Evolutionary conservation across 1,140 invertebrate species (phyloP).

Genomic region (Nephila pilipes): DNA sequence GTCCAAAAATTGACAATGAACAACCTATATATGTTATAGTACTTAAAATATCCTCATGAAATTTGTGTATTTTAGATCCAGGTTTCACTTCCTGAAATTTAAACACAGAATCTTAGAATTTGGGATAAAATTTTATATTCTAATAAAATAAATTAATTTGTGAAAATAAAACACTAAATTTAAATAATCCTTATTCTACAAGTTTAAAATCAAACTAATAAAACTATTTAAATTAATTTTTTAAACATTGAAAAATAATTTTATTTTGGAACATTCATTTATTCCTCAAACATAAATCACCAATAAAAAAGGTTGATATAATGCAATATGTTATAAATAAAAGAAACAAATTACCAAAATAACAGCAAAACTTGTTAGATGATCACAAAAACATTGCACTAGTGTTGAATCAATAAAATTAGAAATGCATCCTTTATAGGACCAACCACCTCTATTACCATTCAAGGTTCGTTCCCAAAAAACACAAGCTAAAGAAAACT

Average conservation of each 20-base stretch:
- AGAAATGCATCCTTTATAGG: conserved; percentile 35
- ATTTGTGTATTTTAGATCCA: background rate
- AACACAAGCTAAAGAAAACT: background rate
- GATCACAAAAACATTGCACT: conserved; percentile 36
- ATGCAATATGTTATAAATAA: no score
- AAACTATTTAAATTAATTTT: no score
- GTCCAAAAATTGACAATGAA: conserved; percentile 81
- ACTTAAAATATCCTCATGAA: conserved; percentile 78
- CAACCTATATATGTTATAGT: conserved; percentile 83
- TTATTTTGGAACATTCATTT: no score
- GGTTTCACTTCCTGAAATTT: background rate
- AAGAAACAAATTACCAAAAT: conserved; percentile 25
- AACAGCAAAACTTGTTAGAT: conserved; percentile 51
- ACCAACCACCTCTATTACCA: conserved; percentile 19
- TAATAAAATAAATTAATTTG: no score
- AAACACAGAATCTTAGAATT: background rate
- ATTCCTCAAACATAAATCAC: no score
- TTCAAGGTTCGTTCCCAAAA: conserved; percentile 45
- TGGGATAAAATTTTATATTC: no score
- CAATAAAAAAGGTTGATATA: no score
- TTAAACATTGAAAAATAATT: no score
- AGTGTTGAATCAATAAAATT: background rate
- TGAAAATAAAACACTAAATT: no score
- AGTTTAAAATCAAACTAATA: no score
- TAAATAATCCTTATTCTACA: no score